phyloP scores from a whole-genome alignment of 2,113 vertebrate species.

The Pongo pygmaeus region DNA sequence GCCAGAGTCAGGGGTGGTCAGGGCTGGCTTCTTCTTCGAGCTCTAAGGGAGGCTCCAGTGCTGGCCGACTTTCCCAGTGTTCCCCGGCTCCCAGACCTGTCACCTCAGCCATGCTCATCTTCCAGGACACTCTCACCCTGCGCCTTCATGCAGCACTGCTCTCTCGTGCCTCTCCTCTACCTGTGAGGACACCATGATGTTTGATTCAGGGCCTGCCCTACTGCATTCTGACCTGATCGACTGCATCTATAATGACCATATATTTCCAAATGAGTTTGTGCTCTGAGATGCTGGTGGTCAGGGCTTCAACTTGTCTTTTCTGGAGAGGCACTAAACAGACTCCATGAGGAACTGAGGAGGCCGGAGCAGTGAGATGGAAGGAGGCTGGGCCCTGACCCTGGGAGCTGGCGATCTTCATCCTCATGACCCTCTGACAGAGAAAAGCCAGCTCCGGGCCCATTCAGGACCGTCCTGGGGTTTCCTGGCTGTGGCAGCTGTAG shows the following conservation, averaged over 20 bases:
- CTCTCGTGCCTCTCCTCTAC: fast-evolving
- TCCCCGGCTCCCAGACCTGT: not conserved
- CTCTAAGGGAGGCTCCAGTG: not conserved
- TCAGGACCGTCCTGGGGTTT: fast-evolving
- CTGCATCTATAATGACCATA: not conserved
- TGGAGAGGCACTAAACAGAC: fast-evolving
- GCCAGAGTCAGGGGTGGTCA: not conserved
- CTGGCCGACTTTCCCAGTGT: not conserved
- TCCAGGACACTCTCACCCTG: not conserved
- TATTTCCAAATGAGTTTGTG: not conserved
- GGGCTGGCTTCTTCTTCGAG: not conserved
- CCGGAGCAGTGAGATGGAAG: fast-evolving
- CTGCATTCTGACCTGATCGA: fast-evolving
- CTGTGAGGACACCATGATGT: not conserved
- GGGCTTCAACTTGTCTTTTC: not conserved
- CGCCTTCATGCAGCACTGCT: fast-evolving
- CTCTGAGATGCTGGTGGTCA: not conserved
- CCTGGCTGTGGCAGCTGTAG: fast-evolving
- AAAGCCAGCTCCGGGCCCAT: not conserved
- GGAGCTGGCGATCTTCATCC: fast-evolving
- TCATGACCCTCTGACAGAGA: fast-evolving
- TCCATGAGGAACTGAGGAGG: too few relatives aligned
- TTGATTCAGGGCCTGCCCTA: not conserved
- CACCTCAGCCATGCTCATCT: too few relatives aligned
- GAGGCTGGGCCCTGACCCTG: not conserved